Evolutionary conservation across 2,113 vertebrate species (phyloP).

Genomic region (Hemibagrus wyckioides): DNA sequence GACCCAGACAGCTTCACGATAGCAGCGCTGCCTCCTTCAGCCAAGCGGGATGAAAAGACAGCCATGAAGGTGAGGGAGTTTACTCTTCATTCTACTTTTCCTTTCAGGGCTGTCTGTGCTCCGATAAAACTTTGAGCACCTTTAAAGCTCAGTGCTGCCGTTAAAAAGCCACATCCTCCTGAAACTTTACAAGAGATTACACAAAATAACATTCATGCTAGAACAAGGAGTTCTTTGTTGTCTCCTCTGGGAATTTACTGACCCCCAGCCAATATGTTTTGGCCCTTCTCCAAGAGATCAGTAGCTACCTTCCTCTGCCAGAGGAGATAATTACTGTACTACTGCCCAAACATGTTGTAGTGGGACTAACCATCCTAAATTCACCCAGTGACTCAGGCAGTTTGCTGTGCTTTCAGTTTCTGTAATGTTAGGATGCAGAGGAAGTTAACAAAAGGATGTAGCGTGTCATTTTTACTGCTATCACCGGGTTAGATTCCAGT

Average conservation of each 20-base stretch:
- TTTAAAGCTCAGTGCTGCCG: neutral
- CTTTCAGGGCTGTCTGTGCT: neutral
- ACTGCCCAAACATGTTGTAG: constrained; percentile 12
- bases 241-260: constrained; percentile 1
- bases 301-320: neutral
- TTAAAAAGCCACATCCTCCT: neutral
- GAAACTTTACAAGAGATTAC: neutral
- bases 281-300: constrained; percentile 10
- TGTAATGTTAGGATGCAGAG: neutral
- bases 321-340: constrained; percentile 38
- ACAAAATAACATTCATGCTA: neutral
- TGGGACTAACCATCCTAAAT: constrained; percentile 24
- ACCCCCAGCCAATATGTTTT: constrained; percentile 16
- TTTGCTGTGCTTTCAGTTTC: neutral
- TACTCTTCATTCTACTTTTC: constrained; percentile 20
- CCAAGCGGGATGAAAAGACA: constrained; percentile 67
- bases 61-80: constrained; percentile 72
- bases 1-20: constrained; percentile 88
- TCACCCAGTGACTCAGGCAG: neutral
- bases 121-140: neutral
- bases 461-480: too few species aligned
- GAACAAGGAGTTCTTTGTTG: constrained; percentile 14
- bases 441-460: neutral
- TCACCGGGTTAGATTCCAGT: too few species aligned
- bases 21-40: constrained; percentile 73